phyloP scores from a whole-genome alignment of 2,888 invertebrate genomes.

The Vesta saturnalis region DNA sequence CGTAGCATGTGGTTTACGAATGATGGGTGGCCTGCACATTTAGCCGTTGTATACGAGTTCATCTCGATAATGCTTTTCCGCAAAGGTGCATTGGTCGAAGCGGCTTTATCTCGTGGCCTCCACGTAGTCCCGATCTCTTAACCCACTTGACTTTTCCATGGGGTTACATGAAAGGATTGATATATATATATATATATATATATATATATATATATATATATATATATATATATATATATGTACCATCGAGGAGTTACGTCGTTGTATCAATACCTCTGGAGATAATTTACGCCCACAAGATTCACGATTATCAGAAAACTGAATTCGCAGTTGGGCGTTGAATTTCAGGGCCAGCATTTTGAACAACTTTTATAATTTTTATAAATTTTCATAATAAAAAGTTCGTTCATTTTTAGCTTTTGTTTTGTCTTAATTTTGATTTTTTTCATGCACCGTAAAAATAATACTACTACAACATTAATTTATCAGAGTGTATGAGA shows the following conservation, averaged over 20 bases:
- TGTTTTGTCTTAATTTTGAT: too few relatives aligned
- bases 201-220: too few relatives aligned
- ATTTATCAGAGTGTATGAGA: too few relatives aligned
- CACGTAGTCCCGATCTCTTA: neutral
- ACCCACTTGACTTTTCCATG: neutral
- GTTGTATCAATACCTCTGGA: neutral
- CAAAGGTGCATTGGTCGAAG: too few relatives aligned
- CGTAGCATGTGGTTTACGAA: too few relatives aligned
- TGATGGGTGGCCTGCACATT: neutral
- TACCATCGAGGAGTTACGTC: neutral
- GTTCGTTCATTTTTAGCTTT: neutral
- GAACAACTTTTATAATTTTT: neutral
- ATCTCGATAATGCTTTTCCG: neutral
- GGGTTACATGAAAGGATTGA: neutral
- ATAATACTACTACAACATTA: too few relatives aligned
- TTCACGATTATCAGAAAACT: neutral
- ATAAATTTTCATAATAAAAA: neutral
- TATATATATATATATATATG: neutral
- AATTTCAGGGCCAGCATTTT: too few relatives aligned
- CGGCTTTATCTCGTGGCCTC: too few relatives aligned
- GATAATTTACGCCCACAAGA: neutral
- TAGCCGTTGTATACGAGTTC: neutral
- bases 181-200: too few relatives aligned
- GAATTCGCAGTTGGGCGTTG: neutral
- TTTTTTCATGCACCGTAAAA: too few relatives aligned